Percentiles rank a stretch among this genome's conserved stretches.
Evolutionary conservation across 2,113 vertebrate species (phyloP).

Genomic region (Lichenostomus cassidix): DNA sequence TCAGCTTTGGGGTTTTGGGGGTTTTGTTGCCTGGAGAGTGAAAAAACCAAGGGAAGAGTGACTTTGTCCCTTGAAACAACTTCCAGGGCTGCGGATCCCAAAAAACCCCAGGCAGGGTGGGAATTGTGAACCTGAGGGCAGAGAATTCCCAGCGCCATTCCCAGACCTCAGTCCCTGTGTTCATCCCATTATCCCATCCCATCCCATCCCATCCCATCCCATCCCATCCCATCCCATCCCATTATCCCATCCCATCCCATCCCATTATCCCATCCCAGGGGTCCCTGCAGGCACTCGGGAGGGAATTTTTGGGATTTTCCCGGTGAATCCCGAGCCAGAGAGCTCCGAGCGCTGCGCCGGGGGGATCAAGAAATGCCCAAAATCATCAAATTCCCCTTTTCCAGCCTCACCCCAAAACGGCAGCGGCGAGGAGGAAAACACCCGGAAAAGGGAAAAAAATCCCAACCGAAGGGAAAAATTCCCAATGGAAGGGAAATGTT

Average conservation of each 20-base stretch:
- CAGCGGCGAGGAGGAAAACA: neutral
- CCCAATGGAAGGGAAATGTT: neutral
- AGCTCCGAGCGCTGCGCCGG: rapidly evolving
- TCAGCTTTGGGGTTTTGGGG: neutral
- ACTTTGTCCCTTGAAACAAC: neutral
- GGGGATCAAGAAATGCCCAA: neutral
- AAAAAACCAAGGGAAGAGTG: neutral
- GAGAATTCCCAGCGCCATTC: neutral
- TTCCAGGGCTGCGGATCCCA: neutral
- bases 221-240: neutral
- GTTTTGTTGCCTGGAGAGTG: neutral
- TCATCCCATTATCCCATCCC: neutral
- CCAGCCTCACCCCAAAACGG: neutral
- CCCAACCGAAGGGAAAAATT: neutral
- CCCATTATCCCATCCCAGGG: neutral
- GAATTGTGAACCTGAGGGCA: rapidly evolving
- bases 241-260: neutral
- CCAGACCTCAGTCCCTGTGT: rapidly evolving
- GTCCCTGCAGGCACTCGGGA: neutral
- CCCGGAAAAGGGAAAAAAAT: neutral
- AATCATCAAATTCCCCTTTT: neutral
- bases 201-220: neutral
- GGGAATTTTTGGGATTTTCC: neutral
- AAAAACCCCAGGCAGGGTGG: neutral
- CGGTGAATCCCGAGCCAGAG: neutral